Evolutionary conservation across 2,888 invertebrate species (phyloP), one percentile per base, ranked within the genome.

Genomic region (Helleia helle): DNA sequence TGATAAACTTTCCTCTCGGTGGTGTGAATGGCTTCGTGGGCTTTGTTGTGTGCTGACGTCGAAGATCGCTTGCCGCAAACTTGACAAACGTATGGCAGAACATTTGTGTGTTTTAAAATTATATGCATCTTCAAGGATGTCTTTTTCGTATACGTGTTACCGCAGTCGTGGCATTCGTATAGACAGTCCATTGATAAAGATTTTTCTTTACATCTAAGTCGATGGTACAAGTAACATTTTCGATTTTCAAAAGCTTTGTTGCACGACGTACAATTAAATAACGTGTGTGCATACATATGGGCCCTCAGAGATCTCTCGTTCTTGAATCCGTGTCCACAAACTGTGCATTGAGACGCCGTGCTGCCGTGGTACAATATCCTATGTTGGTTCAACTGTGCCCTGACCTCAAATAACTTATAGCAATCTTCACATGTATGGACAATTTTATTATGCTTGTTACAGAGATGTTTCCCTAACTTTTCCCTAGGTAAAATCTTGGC

Each of bases 41-140:
- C 70, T 2, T 49, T 56, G 9, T 76, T 56, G 44, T 83, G 81
- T 0, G 59, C 62, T 1, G 65, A 42, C 0, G 73, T 81, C 0
- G 80, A 75, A 0, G 76, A 65, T 0, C 77, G 58, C 36, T 81
- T 81, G 0, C 80, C 80, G 28, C 81, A 83, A 0, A 54, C 55
- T 6, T 64, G 58, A 25, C 81, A 83, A 0, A 65, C 59, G 28
- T 60, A 72, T 0, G 80, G 79, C 0, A 75, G 43, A 0, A 80
- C 63, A 26, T 72, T 62, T 0, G 81, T 42, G 47, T 83, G 81
- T 46, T 83, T 83, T 27, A 80, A 77, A 0, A 72, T 51, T 5
- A 81, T 75, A 40, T 83, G 81, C 1, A 69, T 65, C 2, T 65
- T 62, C 0, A 83, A 43, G 0, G 81, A 81, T 0, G 75, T 73